phyloP scores from a whole-genome alignment of 2,113 vertebrate genomes.

The Actinemys pallida region DNA sequence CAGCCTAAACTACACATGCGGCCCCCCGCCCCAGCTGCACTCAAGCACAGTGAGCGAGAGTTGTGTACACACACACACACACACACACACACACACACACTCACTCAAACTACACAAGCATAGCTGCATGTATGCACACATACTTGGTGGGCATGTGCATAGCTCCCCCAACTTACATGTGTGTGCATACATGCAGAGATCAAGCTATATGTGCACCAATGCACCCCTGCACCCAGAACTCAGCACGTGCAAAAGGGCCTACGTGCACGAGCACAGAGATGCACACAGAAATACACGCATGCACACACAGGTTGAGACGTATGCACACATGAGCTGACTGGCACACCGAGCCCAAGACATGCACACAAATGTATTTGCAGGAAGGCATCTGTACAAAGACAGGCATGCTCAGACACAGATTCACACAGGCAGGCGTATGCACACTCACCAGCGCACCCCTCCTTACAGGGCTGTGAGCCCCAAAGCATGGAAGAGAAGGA shows the following conservation, averaged over 20 bases:
- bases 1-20: not conserved
- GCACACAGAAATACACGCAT: not conserved
- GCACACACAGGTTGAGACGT: not conserved
- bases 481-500: not conserved
- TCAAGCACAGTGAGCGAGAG: not conserved
- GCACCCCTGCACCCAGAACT: not conserved
- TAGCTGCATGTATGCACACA: constrained; percentile 11
- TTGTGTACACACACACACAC: too few species aligned
- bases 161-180: not conserved
- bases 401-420: not conserved
- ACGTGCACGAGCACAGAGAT: not conserved
- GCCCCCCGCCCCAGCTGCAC: not conserved
- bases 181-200: not conserved
- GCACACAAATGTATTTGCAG: not conserved
- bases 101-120: not conserved
- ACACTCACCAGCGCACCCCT: not conserved
- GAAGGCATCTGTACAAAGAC: not conserved
- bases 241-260: fast-evolving
- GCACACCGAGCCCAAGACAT: not conserved
- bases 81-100: not conserved
- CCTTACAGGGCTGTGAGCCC: not conserved
- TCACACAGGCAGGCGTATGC: not conserved
- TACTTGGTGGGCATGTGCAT: not conserved
- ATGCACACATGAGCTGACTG: fast-evolving
- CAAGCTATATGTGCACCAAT: not conserved